Evolutionary conservation across 2,797 vertebrate genomes (phyloP).

Genomic region (Hapalemur alaotrensis): DNA sequence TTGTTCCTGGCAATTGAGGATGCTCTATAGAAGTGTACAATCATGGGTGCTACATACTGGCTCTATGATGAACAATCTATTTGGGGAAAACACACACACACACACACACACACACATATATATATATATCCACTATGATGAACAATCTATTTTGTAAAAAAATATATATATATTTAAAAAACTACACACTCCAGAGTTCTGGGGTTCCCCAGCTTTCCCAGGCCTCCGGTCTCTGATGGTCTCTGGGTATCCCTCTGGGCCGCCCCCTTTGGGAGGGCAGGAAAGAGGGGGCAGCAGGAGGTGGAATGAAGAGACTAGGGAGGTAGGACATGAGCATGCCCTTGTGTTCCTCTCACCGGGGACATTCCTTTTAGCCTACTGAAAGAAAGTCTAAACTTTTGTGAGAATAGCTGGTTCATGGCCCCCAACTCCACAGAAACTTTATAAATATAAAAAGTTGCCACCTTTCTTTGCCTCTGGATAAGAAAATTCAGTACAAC

Average conservation of each 20-base stretch:
- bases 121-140: too few relatives aligned
- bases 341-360: background rate
- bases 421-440: background rate
- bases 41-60: background rate
- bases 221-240: background rate
- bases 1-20: background rate
- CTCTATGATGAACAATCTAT: background rate
- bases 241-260: background rate
- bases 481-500: slow-evolving; percentile 27
- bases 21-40: background rate
- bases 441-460: slow-evolving; percentile 27
- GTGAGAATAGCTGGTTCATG: background rate
- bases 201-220: background rate
- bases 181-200: background rate
- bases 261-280: background rate
- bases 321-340: background rate
- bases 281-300: too few relatives aligned
- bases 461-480: slow-evolving; percentile 24
- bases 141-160: background rate
- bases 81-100: background rate
- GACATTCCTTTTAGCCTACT: background rate
- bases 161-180: too few relatives aligned
- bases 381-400: background rate
- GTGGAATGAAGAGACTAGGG: background rate
- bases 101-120: too few relatives aligned